Evolutionary conservation across 2,888 invertebrate species (phyloP), one percentile per base, ranked within the genome.

Genomic region (Ormyrus pomaceus): DNA sequence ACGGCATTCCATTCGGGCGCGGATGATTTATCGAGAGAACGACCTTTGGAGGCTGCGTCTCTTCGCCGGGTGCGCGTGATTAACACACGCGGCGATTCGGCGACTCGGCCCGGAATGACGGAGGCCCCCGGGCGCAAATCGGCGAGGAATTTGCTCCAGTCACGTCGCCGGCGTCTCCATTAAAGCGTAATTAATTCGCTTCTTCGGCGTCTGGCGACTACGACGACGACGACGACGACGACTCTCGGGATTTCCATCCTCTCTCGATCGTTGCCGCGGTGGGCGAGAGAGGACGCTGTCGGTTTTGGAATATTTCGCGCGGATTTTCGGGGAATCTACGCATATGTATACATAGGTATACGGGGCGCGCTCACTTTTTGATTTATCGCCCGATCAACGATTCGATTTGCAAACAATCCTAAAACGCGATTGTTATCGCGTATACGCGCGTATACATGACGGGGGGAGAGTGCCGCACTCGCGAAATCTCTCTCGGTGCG

Each of bases 41-140:
- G 82, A 80, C 80, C 82, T 82, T 82, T 82, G 66, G 79, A 82
- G 82, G 82, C 71, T 82, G 76, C 77, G 79, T 10, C n/a, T 10
- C n/a, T 56, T 53, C 34, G 34, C 19, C 19, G 1, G 19, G 19
- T 19, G 19, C 1, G 19, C 19, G 19, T 19, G 19, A 19, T 19
- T 19, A 1, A 19, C 2, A 19, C 19, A 19, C 19, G 19, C 19
- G 6, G 45, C 0, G 13, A 45, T 61, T 51, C 51, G 51, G 5
- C 51, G 64, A 79, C 74, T 77, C 50, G 11, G 50, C 19, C 10
- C 19, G n/a, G 6, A 13, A 48, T 19, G 10, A 61, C 13, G n/a
- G 8, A 61, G 19, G 50, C 10, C 0, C 19, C 34, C 34, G 56
- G 7, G 50, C 5, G 9, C 48, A 13, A 50, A 19, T 4, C 34